Evolutionary conservation across 2,797 vertebrate species (phyloP).

Genomic region (Squalus acanthias): DNA sequence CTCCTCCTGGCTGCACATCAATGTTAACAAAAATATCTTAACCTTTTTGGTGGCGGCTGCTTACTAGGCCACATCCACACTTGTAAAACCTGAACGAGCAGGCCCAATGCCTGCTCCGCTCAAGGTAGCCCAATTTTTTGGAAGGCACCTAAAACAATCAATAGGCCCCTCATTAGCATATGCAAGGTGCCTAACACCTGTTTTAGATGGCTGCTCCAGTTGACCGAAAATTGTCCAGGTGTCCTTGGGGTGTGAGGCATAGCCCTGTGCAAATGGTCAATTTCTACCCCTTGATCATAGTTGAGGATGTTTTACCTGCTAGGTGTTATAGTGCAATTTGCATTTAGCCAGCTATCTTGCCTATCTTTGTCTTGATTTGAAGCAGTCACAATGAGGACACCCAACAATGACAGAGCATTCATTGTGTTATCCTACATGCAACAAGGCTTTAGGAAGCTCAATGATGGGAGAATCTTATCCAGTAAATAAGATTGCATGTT

Average conservation of each 20-base stretch:
- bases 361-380: too few relatives aligned
- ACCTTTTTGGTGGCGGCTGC: not conserved
- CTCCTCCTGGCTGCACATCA: not conserved
- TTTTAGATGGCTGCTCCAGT: not conserved
- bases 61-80: not conserved
- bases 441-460: too few relatives aligned
- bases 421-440: too few relatives aligned
- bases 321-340: not conserved
- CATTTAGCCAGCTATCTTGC: not conserved
- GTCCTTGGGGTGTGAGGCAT: too few relatives aligned
- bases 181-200: not conserved
- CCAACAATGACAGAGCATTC: too few relatives aligned
- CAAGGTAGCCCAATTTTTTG: not conserved
- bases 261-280: too few relatives aligned
- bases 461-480: not conserved
- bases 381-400: too few relatives aligned
- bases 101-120: not conserved
- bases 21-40: not conserved
- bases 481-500: not conserved
- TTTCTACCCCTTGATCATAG: too few relatives aligned
- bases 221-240: too few relatives aligned
- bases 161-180: not conserved
- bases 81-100: not conserved
- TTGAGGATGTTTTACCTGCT: not conserved
- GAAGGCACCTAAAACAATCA: not conserved